These are phyloP conservation scores for Dipodomys merriami DNA, from an alignment of 2,113 vertebrate species.

Conservation along the genomic window DNA sequence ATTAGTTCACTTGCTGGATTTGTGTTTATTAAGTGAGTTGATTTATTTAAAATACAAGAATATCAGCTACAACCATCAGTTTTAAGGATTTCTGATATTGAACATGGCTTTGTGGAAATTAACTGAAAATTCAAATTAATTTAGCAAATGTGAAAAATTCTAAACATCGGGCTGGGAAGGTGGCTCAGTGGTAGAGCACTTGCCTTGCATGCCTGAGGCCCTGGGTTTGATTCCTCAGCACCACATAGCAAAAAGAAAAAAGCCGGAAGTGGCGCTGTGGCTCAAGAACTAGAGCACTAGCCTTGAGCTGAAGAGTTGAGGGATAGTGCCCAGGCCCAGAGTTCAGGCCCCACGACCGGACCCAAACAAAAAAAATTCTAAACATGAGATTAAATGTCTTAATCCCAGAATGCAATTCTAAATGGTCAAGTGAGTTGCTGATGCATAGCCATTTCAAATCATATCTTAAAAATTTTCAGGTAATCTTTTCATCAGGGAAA, in stretches of 20 bases:
- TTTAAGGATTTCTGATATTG: constrained; percentile 44
- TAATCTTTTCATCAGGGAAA: constrained; percentile 76
- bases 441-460: constrained; percentile 50
- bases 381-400: constrained; percentile 65
- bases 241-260: no score
- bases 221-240: no score
- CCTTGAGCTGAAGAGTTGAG: no score
- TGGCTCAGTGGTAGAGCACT: no score
- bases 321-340: no score
- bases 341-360: no score
- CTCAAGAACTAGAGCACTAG: no score
- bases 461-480: constrained; percentile 63
- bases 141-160: constrained; percentile 67
- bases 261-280: no score
- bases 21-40: constrained; percentile 63
- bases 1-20: constrained; percentile 57
- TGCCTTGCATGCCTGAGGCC: no score
- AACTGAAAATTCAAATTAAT: constrained; percentile 67
- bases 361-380: constrained; percentile 44
- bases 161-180: constrained; percentile 11
- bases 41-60: constrained; percentile 60
- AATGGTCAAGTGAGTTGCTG: constrained; percentile 64
- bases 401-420: constrained; percentile 61
- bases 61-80: constrained; percentile 17
- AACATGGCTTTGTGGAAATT: constrained; percentile 61